Conservation (phyloP, 1,140 invertebrate genomes). For the Capitella teleta region DNA sequence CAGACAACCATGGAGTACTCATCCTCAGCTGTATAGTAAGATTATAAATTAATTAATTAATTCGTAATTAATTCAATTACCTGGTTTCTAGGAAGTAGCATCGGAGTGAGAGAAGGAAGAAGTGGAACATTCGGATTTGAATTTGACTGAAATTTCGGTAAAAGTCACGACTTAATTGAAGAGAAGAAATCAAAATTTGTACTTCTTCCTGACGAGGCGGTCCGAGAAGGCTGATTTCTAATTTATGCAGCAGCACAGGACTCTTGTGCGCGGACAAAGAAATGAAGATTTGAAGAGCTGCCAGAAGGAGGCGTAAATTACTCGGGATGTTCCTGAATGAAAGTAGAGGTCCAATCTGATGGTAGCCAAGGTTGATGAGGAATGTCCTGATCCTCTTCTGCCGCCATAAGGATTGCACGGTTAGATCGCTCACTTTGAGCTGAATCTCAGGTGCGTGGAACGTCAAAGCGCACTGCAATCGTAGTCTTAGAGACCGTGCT, state of each 20-base stretch:
- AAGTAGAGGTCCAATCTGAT: constrained; percentile 32
- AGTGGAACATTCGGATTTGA: too few relatives aligned
- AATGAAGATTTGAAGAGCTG: constrained; percentile 27
- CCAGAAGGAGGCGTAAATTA: constrained; percentile 26
- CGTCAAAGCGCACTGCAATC: constrained; percentile 28
- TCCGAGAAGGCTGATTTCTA: constrained; percentile 32
- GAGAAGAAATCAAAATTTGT: too few relatives aligned
- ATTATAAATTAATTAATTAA: too few relatives aligned
- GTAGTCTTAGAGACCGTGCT: constrained; percentile 1
- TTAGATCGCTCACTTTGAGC: constrained; percentile 33
- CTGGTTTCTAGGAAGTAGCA: too few relatives aligned
- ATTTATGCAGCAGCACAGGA: constrained; percentile 27
- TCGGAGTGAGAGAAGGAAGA: too few relatives aligned
- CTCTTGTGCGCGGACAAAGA: constrained; percentile 31
- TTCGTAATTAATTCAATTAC: too few relatives aligned
- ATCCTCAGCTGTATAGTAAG: too few relatives aligned
- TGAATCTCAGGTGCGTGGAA: constrained; percentile 36
- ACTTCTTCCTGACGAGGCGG: too few relatives aligned
- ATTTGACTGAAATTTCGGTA: too few relatives aligned
- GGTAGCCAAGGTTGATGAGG: constrained; percentile 24
- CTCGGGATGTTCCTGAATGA: constrained; percentile 25
- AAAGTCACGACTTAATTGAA: too few relatives aligned
- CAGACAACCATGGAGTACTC: too few relatives aligned
- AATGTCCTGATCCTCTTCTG: constrained; percentile 21
- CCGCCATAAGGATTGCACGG: constrained; percentile 31